Evolutionary conservation across 2,888 invertebrate genomes (phyloP).

Genomic region (Phania funesta): DNA sequence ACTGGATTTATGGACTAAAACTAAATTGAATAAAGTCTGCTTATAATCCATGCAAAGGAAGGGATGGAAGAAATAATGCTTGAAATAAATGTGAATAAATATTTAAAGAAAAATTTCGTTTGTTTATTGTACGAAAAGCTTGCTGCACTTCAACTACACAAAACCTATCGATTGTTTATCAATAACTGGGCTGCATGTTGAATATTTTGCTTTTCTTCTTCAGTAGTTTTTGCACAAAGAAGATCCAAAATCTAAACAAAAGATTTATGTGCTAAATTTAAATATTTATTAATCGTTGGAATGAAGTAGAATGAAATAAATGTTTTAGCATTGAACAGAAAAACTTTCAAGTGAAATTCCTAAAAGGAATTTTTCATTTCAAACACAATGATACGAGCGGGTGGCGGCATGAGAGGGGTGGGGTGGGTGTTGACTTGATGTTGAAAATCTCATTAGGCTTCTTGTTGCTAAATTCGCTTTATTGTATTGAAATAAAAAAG

Average conservation of each 20-base stretch:
- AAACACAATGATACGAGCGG: not conserved
- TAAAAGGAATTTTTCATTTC: slow-evolving; percentile 9
- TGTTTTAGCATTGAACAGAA: not conserved
- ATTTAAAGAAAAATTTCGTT: slow-evolving; percentile 43
- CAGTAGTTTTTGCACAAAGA: not conserved
- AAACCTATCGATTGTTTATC: slow-evolving; percentile 37
- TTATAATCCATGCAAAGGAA: not conserved
- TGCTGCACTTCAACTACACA: not conserved
- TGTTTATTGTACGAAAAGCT: slow-evolving; percentile 28
- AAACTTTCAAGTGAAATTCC: not conserved
- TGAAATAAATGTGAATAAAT: slow-evolving; percentile 41
- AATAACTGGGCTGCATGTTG: slow-evolving; percentile 45
- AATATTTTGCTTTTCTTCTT: not conserved
- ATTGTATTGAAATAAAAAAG: too few relatives aligned
- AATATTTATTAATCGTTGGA: slow-evolving; percentile 49
- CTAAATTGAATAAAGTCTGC: slow-evolving; percentile 33
- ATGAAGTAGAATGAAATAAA: slow-evolving; percentile 9
- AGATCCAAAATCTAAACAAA: slow-evolving; percentile 36
- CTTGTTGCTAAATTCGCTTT: too few relatives aligned
- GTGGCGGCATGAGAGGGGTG: not conserved
- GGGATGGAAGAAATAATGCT: slow-evolving; percentile 2
- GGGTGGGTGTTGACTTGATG: not conserved
- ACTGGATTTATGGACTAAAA: too few relatives aligned
- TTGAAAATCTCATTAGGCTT: slow-evolving; percentile 10
- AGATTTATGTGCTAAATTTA: slow-evolving; percentile 49